Percentiles rank a stretch among this genome's conserved stretches.
phyloP scores from a whole-genome alignment of 35 echinoderm and acorn worm genomes.

The Lytechinus pictus region DNA sequence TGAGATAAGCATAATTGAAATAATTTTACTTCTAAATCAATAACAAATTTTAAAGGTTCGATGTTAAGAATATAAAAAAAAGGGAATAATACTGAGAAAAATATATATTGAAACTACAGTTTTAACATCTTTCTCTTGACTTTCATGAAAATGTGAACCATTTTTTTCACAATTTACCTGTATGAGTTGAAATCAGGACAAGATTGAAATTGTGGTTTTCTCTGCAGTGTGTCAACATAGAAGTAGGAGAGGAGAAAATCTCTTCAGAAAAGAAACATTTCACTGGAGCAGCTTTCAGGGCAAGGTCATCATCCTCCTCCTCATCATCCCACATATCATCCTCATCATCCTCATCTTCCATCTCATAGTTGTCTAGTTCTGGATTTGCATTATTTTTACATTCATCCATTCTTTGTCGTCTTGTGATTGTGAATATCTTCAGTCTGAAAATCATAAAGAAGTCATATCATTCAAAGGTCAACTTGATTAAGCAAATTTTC shows the following conservation, averaged over 20 bases:
- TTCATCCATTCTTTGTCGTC: neutral
- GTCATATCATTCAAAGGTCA: neutral
- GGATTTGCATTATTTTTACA: neutral
- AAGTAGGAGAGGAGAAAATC: conserved; percentile 46
- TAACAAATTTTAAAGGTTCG: neutral
- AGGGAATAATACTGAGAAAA: too few relatives aligned
- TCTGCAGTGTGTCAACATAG: conserved; percentile 48
- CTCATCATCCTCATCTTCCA: conserved; percentile 52
- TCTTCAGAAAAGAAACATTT: conserved; percentile 72
- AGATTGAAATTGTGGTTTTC: conserved; percentile 65
- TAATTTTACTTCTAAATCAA: neutral
- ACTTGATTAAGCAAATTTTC: neutral
- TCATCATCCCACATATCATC: conserved; percentile 69
- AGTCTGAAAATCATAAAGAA: neutral
- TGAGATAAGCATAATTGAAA: neutral
- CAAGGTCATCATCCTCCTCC: conserved; percentile 49
- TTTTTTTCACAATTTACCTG: conserved; percentile 55
- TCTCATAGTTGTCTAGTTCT: neutral
- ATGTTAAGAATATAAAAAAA: too few relatives aligned
- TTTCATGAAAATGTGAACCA: too few relatives aligned
- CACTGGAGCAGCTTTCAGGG: neutral
- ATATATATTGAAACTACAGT: too few relatives aligned
- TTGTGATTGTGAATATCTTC: neutral
- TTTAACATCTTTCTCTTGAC: too few relatives aligned
- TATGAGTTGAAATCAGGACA: conserved; percentile 21